These are phyloP conservation scores for Zaprionus tsacasi DNA, from an alignment of 1,140 invertebrate species.

Conservation along the genomic window DNA sequence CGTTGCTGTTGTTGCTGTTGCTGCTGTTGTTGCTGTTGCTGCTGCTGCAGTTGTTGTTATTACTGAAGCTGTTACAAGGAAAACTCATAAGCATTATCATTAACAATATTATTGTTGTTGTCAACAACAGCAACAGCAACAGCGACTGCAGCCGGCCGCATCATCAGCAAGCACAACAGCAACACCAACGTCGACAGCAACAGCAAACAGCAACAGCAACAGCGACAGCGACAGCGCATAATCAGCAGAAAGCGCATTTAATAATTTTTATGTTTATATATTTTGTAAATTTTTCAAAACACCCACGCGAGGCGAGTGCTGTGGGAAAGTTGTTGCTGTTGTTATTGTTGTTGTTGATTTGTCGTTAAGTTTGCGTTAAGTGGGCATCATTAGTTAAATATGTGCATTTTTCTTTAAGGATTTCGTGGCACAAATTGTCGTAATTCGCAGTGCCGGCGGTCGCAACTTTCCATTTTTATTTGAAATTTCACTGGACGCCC, in stretches of 20 bases:
- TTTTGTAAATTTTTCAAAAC: slow-evolving; percentile 59
- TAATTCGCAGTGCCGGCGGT: slow-evolving; percentile 68
- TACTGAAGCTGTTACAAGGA: slow-evolving; percentile 65
- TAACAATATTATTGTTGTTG: slow-evolving; percentile 83
- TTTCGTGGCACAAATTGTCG: slow-evolving; percentile 69
- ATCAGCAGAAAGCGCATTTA: slow-evolving; percentile 73
- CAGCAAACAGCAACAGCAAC: slow-evolving; percentile 53
- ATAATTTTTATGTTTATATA: slow-evolving; percentile 81
- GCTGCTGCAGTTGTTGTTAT: slow-evolving; percentile 28
- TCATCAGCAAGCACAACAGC: slow-evolving; percentile 71
- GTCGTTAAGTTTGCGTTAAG: slow-evolving; percentile 78
- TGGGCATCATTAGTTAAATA: slow-evolving; percentile 82
- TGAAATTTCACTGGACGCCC: slow-evolving; percentile 29
- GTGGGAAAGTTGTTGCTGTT: slow-evolving; percentile 68
- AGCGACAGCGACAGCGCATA: slow-evolving; percentile 73
- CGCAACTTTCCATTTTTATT: slow-evolving; percentile 61
- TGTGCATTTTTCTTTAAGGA: slow-evolving; percentile 82
- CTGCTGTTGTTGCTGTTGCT: slow-evolving; percentile 9
- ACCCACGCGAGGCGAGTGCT: slow-evolving; percentile 62
- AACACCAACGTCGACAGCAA: slow-evolving; percentile 30
- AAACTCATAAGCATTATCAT: slow-evolving; percentile 82
- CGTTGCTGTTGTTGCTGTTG: slow-evolving; percentile 19
- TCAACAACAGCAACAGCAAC: slow-evolving; percentile 45
- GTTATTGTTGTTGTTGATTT: slow-evolving; percentile 66
- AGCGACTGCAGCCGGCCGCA: slow-evolving; percentile 37